Percentiles rank a stretch among this genome's conserved stretches.
Evolutionary conservation across 2,113 vertebrate species (phyloP).

Genomic region (Paratilapia polleni): DNA sequence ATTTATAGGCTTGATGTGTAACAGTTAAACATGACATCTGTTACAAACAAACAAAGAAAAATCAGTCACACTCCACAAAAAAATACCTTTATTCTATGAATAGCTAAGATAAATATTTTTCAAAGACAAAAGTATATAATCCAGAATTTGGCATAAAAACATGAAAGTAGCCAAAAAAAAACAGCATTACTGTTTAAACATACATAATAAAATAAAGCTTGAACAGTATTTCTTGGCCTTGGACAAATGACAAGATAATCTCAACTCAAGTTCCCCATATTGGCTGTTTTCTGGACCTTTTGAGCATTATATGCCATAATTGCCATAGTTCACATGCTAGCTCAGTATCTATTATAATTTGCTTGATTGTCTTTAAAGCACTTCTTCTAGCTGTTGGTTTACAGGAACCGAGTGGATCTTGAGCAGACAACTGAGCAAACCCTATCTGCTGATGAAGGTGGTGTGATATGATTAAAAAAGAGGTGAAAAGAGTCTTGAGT

Average conservation of each 20-base stretch:
- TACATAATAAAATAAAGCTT: background rate
- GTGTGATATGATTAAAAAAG: background rate
- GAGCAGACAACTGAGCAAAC: background rate
- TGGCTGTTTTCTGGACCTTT: background rate
- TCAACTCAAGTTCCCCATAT: background rate
- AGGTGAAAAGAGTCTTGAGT: background rate
- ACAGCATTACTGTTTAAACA: background rate
- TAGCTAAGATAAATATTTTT: background rate
- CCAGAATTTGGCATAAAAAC: background rate
- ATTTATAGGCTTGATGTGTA: background rate
- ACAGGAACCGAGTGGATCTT: background rate
- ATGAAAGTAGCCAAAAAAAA: rapidly evolving
- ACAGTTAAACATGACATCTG: conserved; percentile 17
- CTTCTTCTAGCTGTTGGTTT: background rate
- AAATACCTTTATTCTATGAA: background rate
- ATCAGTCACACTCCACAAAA: background rate
- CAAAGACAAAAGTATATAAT: background rate
- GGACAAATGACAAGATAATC: no score
- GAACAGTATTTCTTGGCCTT: background rate
- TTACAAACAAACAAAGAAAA: background rate
- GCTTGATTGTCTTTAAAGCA: background rate
- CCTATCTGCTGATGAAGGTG: background rate
- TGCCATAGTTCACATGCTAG: background rate
- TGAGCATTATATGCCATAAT: background rate
- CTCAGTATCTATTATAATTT: background rate